Conservation (phyloP, 2,888 invertebrate genomes). For the Luffia ferchaultella region DNA sequence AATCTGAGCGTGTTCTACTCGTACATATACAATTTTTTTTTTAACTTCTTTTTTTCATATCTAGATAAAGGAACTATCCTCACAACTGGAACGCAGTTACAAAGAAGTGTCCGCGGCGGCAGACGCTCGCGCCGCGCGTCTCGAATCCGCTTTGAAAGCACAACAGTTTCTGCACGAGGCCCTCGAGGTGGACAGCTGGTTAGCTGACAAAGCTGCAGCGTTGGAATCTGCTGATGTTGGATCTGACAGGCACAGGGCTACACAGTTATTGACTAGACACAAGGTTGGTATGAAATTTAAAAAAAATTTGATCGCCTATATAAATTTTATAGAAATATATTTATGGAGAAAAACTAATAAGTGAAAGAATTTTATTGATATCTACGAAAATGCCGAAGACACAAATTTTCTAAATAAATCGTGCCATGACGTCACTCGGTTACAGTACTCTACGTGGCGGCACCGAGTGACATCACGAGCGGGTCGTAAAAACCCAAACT, state of each 20-base stretch:
- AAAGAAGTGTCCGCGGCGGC: constrained; percentile 74
- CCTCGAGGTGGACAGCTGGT: constrained; percentile 92
- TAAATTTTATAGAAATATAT: too few species aligned
- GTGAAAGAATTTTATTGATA: too few species aligned
- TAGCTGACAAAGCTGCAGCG: constrained; percentile 85
- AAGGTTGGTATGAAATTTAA: constrained; percentile 68
- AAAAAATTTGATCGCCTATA: not conserved
- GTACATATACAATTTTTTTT: too few species aligned
- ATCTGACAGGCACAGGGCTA: constrained; percentile 89
- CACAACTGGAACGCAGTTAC: constrained; percentile 78
- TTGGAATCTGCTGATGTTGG: constrained; percentile 87
- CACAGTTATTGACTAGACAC: constrained; percentile 92
- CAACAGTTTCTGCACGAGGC: constrained; percentile 94
- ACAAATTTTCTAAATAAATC: too few species aligned
- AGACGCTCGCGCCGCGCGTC: constrained; percentile 74
- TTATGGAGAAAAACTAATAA: too few species aligned
- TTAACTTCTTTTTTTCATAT: too few species aligned
- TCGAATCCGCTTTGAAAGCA: constrained; percentile 87
- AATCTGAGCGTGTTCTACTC: too few species aligned
- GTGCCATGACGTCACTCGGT: too few species aligned
- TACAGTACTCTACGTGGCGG: too few species aligned
- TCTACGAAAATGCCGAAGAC: too few species aligned
- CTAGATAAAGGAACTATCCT: constrained; percentile 79
- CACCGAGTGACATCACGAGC: too few species aligned
- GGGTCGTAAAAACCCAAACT: too few species aligned